phyloP scores from a whole-genome alignment of 2,797 vertebrate genomes.

The Parambassis ranga region DNA sequence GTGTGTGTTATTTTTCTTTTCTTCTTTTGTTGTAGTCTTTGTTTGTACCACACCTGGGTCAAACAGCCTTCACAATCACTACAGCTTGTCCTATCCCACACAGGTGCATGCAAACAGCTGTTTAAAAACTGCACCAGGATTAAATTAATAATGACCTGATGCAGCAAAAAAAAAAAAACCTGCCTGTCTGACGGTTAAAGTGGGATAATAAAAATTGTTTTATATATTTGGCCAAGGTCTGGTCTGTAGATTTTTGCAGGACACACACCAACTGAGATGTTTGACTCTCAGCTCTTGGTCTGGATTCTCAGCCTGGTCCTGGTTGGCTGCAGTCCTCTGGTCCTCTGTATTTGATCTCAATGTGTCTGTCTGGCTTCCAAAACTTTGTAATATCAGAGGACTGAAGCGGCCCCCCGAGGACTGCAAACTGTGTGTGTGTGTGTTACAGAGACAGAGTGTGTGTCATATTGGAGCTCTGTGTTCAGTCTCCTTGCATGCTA shows the following conservation, averaged over 20 bases:
- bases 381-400: slow-evolving; percentile 59
- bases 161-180: neutral
- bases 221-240: slow-evolving; percentile 59
- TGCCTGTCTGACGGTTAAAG: neutral
- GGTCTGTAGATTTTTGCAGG: slow-evolving; percentile 45
- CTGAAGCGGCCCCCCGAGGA: slow-evolving; percentile 62
- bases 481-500: slow-evolving; percentile 66
- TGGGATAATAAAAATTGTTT: slow-evolving; percentile 29
- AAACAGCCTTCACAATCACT: slow-evolving; percentile 39
- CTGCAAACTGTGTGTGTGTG: slow-evolving; percentile 42
- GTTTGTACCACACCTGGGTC: slow-evolving; percentile 64
- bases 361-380: slow-evolving; percentile 13
- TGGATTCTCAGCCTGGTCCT: slow-evolving; percentile 53
- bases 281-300: slow-evolving; percentile 56
- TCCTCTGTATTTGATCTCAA: slow-evolving; percentile 2
- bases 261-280: slow-evolving; percentile 51
- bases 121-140: slow-evolving; percentile 14
- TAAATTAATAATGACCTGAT: neutral
- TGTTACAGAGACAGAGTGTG: slow-evolving; percentile 22
- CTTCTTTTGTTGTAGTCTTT: slow-evolving; percentile 28
- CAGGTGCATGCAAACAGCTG: slow-evolving; percentile 9
- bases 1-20: neutral
- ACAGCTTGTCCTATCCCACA: slow-evolving; percentile 38
- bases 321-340: slow-evolving; percentile 67
- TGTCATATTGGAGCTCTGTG: slow-evolving; percentile 36